phyloP scores from a whole-genome alignment of 2,797 vertebrate genomes.

The Acipenser oxyrinchus region DNA sequence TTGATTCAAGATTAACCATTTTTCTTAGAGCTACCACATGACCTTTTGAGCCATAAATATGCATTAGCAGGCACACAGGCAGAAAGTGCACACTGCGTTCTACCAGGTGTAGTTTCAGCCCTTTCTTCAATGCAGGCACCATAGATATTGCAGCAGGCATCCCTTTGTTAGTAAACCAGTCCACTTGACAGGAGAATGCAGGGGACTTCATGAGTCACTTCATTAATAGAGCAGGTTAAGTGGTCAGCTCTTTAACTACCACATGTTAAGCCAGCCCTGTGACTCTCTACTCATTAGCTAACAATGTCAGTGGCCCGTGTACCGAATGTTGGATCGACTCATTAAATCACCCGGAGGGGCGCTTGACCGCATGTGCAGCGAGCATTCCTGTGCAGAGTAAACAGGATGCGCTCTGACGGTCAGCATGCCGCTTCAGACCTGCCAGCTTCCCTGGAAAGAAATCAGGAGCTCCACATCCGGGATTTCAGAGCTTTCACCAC shows the following conservation, averaged over 20 bases:
- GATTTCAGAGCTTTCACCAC: no score
- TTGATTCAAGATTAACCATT: no score
- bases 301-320: slow-evolving; percentile 5
- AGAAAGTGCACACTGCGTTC: no score
- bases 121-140: no score
- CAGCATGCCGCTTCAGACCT: not conserved
- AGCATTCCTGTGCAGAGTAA: not conserved
- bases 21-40: no score
- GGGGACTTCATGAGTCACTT: not conserved
- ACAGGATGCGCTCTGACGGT: not conserved
- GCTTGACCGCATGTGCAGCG: not conserved
- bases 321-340: not conserved
- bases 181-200: not conserved
- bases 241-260: slow-evolving; percentile 38
- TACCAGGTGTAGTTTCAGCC: no score
- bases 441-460: not conserved
- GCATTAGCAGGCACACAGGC: no score
- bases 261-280: slow-evolving; percentile 36
- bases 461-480: not conserved
- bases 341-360: not conserved
- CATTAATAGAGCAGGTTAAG: slow-evolving; percentile 14
- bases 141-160: not conserved
- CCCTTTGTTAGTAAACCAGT: not conserved
- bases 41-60: no score
- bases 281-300: slow-evolving; percentile 40